A percentile compares a stretch with the other conserved stretches of the same genome.
phyloP scores from a whole-genome alignment of 2,888 invertebrate species.

The Brassicogethes aeneus region DNA sequence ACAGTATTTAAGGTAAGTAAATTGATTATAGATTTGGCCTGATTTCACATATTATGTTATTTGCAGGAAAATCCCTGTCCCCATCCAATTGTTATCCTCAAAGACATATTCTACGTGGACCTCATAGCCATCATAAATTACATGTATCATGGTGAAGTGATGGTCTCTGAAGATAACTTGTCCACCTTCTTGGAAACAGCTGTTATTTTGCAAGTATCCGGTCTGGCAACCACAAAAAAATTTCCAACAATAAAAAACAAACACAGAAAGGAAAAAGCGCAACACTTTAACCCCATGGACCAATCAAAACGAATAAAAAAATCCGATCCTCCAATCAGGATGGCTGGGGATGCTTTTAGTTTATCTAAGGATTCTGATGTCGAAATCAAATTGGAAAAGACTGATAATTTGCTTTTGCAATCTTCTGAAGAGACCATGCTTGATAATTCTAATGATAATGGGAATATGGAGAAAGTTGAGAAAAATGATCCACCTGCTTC shows the following conservation, averaged over 20 bases:
- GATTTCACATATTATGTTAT: neutral
- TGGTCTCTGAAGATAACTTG: slow-evolving; percentile 57
- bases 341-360: neutral
- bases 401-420: slow-evolving; percentile 4
- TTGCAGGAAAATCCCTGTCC: slow-evolving; percentile 64
- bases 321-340: neutral
- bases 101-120: slow-evolving; percentile 59
- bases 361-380: slow-evolving; percentile 9
- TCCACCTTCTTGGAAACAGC: slow-evolving; percentile 59
- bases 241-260: slow-evolving; percentile 14
- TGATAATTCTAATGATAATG: slow-evolving; percentile 17
- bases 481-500: slow-evolving; percentile 27
- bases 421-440: neutral
- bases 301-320: neutral
- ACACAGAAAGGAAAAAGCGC: slow-evolving; percentile 8
- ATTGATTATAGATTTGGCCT: too few relatives aligned
- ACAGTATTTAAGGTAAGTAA: slow-evolving; percentile 57
- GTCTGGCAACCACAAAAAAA: slow-evolving; percentile 37
- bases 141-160: slow-evolving; percentile 66
- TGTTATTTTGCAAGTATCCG: slow-evolving; percentile 57
- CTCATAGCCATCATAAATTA: slow-evolving; percentile 58
- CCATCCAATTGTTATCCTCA: slow-evolving; percentile 63
- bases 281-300: slow-evolving; percentile 2
- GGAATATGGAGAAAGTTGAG: slow-evolving; percentile 25
- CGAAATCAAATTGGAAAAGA: slow-evolving; percentile 15